These are phyloP conservation scores for Harlomillsia oculata DNA, from an alignment of 1,140 invertebrate genomes.

Conservation along the genomic window DNA sequence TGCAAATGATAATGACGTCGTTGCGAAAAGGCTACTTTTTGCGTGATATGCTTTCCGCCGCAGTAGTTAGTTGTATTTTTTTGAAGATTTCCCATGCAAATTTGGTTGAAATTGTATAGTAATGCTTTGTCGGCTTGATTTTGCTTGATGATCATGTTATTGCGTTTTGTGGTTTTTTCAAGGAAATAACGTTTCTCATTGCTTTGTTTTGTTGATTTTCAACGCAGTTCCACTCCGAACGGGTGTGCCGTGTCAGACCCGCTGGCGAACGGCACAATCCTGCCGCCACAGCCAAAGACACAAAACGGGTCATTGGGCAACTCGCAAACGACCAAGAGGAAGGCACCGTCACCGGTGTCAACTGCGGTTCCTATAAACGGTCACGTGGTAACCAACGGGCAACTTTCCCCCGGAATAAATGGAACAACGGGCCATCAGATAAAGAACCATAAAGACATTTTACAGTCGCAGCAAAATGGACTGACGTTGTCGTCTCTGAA, in stretches of 20 bases:
- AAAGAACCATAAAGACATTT: neutral
- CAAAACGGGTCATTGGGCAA: neutral
- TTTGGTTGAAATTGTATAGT: too few relatives aligned
- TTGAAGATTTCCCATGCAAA: too few relatives aligned
- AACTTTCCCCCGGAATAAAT: neutral
- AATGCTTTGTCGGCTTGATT: too few relatives aligned
- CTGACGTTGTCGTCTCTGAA: constrained; percentile 9
- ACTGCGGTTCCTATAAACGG: neutral
- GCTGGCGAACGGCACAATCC: constrained; percentile 9
- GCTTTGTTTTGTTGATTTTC: neutral
- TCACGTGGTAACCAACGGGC: neutral
- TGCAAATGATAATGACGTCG: too few relatives aligned
- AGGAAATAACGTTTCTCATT: too few relatives aligned
- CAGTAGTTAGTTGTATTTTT: too few relatives aligned
- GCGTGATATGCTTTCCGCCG: too few relatives aligned
- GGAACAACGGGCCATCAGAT: neutral
- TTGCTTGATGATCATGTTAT: too few relatives aligned
- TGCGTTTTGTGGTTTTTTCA: too few relatives aligned
- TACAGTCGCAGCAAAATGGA: constrained; percentile 7
- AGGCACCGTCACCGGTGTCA: neutral
- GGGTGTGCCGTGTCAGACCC: constrained; percentile 10
- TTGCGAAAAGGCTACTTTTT: too few relatives aligned
- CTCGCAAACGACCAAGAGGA: neutral
- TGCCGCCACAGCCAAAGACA: constrained; percentile 1
- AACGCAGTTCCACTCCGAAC: constrained; percentile 2